Percentiles rank a stretch among this genome's conserved stretches.
Conservation (phyloP, 1,140 invertebrate genomes). For the Dendroctonus ponderosae region DNA sequence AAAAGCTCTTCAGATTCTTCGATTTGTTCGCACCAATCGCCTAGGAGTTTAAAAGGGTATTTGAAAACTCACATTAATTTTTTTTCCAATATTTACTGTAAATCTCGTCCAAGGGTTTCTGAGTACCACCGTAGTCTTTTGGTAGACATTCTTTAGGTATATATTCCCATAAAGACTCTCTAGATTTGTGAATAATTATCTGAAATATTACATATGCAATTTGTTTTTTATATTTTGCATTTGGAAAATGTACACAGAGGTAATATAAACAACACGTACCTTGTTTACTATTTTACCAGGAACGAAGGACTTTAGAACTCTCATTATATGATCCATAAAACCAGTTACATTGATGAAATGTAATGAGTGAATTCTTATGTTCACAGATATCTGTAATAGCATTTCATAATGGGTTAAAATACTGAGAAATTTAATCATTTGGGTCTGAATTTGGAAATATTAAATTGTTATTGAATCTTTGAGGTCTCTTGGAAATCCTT, state of each 20-base stretch:
- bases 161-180: conserved; percentile 39
- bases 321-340: conserved; percentile 28
- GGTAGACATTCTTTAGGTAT: conserved; percentile 45
- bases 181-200: conserved; percentile 40
- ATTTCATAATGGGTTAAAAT: no score
- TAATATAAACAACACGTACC: conserved; percentile 6
- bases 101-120: conserved; percentile 39
- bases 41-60: not conserved
- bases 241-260: not conserved
- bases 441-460: no score
- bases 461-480: no score
- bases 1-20: conserved; percentile 25
- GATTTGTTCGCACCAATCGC: conserved; percentile 34
- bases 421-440: not conserved
- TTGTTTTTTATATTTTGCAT: not conserved
- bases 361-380: conserved; percentile 29
- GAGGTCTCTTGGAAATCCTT: no score
- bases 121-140: conserved; percentile 45
- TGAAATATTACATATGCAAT: conserved; percentile 18
- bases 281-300: conserved; percentile 29
- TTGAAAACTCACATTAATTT: conserved; percentile 1
- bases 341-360: conserved; percentile 29
- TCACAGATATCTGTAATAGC: conserved; percentile 31
- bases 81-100: conserved; percentile 39
- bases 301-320: conserved; percentile 25